Evolutionary conservation across 2,113 vertebrate genomes (phyloP).

Genomic region (Gopherus flavomarginatus): DNA sequence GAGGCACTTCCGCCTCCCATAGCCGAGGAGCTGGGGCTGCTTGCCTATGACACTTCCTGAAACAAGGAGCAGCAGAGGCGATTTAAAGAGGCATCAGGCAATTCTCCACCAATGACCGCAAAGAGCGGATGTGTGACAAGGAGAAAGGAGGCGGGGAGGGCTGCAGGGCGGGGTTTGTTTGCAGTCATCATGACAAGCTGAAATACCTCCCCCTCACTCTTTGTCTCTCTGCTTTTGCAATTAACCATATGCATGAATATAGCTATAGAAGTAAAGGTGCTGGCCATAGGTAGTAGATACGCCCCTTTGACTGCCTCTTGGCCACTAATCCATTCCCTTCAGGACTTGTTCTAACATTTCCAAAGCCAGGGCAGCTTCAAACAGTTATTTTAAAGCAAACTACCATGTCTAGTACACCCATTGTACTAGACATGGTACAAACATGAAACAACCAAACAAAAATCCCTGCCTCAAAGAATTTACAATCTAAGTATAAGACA

Average conservation of each 20-base stretch:
- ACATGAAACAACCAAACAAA: not conserved
- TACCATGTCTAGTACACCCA: too few relatives aligned
- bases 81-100: conserved; percentile 70
- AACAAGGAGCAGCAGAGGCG: conserved; percentile 58
- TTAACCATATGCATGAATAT: not conserved
- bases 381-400: not conserved
- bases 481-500: not conserved
- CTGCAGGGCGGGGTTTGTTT: too few relatives aligned
- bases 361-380: not conserved
- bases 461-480: not conserved
- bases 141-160: not conserved
- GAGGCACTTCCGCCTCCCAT: conserved; percentile 61
- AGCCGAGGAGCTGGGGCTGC: conserved; percentile 46
- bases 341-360: not conserved
- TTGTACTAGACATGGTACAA: not conserved
- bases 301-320: not conserved
- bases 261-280: not conserved
- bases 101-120: not conserved
- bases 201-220: not conserved
- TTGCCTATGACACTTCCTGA: conserved; percentile 82
- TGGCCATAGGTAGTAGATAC: not conserved
- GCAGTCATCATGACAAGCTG: not conserved
- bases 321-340: not conserved
- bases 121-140: not conserved
- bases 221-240: not conserved